These are phyloP conservation scores for Syritta pipiens DNA, from an alignment of 2,888 invertebrate genomes.

Conservation along the genomic window DNA sequence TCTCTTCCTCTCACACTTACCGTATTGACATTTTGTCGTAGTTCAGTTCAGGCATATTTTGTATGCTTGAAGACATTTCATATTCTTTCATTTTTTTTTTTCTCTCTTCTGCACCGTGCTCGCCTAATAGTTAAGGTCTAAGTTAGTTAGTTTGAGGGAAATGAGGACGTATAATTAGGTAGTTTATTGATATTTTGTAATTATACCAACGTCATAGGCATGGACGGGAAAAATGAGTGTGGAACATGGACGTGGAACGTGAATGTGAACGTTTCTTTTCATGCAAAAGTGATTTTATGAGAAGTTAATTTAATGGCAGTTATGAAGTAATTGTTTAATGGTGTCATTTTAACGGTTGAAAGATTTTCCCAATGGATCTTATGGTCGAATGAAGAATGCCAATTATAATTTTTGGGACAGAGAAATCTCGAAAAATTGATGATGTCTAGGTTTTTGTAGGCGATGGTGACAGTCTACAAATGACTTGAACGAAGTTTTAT, in stretches of 20 bases:
- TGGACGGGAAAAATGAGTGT: not conserved
- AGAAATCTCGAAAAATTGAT: too few relatives aligned
- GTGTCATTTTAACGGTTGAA: slow-evolving; percentile 37
- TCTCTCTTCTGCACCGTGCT: not conserved
- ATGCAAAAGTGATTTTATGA: slow-evolving; percentile 59
- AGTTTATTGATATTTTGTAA: slow-evolving; percentile 63
- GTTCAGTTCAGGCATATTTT: slow-evolving; percentile 26
- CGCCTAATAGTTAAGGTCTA: slow-evolving; percentile 7
- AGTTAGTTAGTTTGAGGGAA: slow-evolving; percentile 46
- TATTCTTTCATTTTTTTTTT: slow-evolving; percentile 1
- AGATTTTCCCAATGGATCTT: slow-evolving; percentile 1
- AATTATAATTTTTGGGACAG: not conserved
- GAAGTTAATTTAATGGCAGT: slow-evolving; percentile 59
- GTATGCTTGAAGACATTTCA: slow-evolving; percentile 5
- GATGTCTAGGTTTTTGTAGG: too few relatives aligned
- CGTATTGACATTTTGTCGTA: slow-evolving; percentile 38
- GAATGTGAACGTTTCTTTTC: slow-evolving; percentile 41
- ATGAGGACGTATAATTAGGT: slow-evolving; percentile 59
- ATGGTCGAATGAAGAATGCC: slow-evolving; percentile 14
- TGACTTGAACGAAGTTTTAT: too few relatives aligned
- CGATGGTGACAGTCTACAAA: too few relatives aligned
- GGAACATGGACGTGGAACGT: slow-evolving; percentile 1
- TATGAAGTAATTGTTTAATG: slow-evolving; percentile 57
- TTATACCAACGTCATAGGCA: slow-evolving; percentile 25
- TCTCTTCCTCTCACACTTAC: not conserved